These are phyloP conservation scores for Platorchestia sp. DNA, from an alignment of 1,140 invertebrate genomes.

Conservation along the genomic window DNA sequence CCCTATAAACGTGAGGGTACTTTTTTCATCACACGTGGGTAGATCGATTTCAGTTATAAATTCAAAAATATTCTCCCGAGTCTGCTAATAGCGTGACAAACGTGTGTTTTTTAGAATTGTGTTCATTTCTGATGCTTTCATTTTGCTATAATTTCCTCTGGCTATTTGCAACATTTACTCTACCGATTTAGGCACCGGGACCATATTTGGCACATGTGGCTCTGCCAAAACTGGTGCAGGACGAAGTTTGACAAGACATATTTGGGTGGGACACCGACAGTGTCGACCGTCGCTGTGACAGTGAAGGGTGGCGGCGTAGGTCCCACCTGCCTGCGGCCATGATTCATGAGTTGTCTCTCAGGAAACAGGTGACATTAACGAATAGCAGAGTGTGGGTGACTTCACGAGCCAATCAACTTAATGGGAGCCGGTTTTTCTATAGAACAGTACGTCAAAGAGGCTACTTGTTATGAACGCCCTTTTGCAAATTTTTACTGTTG, in stretches of 20 bases:
- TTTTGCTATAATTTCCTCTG: background rate
- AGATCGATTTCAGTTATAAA: background rate
- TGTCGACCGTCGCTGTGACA: conserved; percentile 12
- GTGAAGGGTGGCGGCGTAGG: background rate
- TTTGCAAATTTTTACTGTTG: background rate
- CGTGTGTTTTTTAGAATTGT: background rate
- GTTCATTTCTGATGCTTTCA: background rate
- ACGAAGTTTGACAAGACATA: background rate
- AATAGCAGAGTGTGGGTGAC: conserved; percentile 43
- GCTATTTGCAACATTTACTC: background rate
- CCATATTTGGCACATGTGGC: background rate
- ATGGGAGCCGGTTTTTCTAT: background rate
- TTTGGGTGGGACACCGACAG: background rate
- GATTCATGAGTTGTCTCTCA: conserved; percentile 15
- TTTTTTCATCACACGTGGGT: background rate
- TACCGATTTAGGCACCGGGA: background rate
- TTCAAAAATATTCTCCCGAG: background rate
- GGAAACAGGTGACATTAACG: conserved; percentile 43
- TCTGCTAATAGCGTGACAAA: background rate
- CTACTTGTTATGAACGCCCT: background rate
- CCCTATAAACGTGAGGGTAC: background rate
- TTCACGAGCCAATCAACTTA: background rate
- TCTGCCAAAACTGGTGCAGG: background rate
- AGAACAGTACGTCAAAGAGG: background rate
- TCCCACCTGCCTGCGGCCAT: conserved; percentile 21